Evolutionary conservation across 23 tunicate genomes (phyloP).

Genomic region (Styela plicata): DNA sequence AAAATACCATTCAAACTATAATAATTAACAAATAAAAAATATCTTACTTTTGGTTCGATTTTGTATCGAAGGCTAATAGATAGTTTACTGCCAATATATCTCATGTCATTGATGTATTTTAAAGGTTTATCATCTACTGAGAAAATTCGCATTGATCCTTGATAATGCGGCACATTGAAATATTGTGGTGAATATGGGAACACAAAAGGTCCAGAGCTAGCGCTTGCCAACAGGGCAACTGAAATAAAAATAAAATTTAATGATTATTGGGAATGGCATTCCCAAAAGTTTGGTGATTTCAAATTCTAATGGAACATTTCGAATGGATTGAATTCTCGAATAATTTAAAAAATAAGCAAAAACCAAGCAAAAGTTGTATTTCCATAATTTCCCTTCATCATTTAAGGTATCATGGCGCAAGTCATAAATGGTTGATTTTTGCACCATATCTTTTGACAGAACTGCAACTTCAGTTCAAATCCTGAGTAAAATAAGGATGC

Average conservation of each 20-base stretch:
- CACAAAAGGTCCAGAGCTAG: slow-evolving; percentile 1
- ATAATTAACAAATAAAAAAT: no score
- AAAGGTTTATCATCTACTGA: slow-evolving; percentile 45
- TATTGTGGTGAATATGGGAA: slow-evolving; percentile 4
- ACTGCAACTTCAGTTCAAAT: no score
- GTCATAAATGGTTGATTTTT: no score
- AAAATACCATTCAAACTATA: background rate
- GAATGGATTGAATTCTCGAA: no score
- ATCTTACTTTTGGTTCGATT: slow-evolving; percentile 50
- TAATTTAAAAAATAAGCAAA: no score
- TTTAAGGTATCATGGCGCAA: no score
- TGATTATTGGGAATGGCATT: no score
- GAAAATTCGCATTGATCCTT: slow-evolving; percentile 33
- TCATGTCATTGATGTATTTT: slow-evolving; percentile 35
- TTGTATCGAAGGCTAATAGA: slow-evolving; percentile 25
- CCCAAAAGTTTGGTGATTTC: no score
- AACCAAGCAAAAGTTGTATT: no score
- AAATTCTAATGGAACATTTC: no score
- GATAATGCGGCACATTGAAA: slow-evolving; percentile 34
- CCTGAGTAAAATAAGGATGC: background rate
- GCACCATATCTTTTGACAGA: no score
- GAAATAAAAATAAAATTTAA: background rate
- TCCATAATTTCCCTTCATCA: no score
- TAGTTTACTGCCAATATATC: slow-evolving; percentile 39
- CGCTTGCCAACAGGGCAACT: slow-evolving; percentile 37